Base-by-base conservation (phyloP, 2,888 invertebrate genomes). In the Mythimna vitellina region DNA sequence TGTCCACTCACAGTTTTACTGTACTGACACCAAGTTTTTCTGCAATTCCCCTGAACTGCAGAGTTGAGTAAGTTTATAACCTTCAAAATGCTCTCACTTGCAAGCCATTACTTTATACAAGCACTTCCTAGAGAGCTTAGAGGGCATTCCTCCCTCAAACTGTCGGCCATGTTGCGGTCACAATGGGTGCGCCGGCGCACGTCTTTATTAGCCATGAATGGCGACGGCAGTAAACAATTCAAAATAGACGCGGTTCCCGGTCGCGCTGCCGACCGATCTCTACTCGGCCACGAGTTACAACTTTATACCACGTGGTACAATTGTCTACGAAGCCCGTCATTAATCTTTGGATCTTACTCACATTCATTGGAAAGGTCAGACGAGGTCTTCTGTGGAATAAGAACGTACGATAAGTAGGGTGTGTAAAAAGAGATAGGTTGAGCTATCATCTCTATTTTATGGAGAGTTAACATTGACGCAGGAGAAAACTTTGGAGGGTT, bases 161-260 rank as follows among this genome's bases (percentile, higher is more conserved):
- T 86, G 77, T 84, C 87, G 82, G 89, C 88, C 87, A 88, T 88
- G 85, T 77, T 86, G 88, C 83, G 89, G 89, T 82, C 87, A 91
- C 91, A 92, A 92, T 89, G 88, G 89, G 86, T 84, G 87, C 88
- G 88, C 86, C 76, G 84, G 87, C 88, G 88, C 89, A 87, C 81
- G 87, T 86, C 91, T 92, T 91, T 92, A 92, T 92, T 91, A 91
- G 87, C 91, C 91, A 91, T 91, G 92, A 93, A 93, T 91, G 91
- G 92, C 87, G 88, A 86, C 84, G 88, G 88, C 88, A 88, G 90
- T 93, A 93, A 93, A 93, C 91, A 92, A 92, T 93, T 93, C 90
- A 87, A 93, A 94, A 94, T 93, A 93, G 93, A 92, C 89, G 84
- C 87, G 84, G 87, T 89, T 88, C 89, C 89, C 87, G 86, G 84